Percentiles rank a stretch among this genome's conserved stretches.
Conservation (phyloP, 1,140 invertebrate species). For the Drosophila pruinosa region DNA sequence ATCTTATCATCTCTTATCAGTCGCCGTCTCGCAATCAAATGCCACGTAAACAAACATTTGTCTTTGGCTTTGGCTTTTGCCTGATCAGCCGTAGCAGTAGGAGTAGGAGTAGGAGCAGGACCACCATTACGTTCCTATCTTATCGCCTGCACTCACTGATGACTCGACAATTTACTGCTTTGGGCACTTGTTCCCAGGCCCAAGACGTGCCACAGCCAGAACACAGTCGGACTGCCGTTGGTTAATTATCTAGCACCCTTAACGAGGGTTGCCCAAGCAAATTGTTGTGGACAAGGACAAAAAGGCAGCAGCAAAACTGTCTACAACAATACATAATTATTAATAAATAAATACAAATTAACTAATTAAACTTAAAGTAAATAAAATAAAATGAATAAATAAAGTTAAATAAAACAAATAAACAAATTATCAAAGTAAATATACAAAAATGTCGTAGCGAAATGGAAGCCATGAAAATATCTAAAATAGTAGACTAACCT, state of each 20-base stretch:
- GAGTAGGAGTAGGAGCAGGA: conserved; percentile 29
- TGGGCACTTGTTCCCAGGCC: conserved; percentile 62
- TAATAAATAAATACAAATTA: no score
- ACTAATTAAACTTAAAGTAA: no score
- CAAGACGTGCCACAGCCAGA: neutral
- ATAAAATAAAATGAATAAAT: no score
- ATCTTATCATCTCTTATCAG: conserved; percentile 11
- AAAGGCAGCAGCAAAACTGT: neutral
- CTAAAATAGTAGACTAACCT: no score
- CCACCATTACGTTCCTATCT: conserved; percentile 62
- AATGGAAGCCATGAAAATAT: no score
- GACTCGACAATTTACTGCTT: conserved; percentile 52
- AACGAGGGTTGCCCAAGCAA: conserved; percentile 17
- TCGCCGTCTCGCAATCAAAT: conserved; percentile 46
- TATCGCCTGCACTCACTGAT: conserved; percentile 55
- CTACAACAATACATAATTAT: no score
- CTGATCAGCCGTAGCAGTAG: conserved; percentile 5
- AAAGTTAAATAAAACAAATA: no score
- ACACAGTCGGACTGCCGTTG: conserved; percentile 26
- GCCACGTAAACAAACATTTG: conserved; percentile 70
- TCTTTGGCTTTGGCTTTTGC: conserved; percentile 67
- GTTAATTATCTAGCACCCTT: conserved; percentile 51
- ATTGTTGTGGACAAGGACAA: neutral
- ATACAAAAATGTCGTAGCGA: no score
- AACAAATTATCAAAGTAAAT: no score